phyloP scores from a whole-genome alignment of 2,113 vertebrate species.

The Pantherophis guttatus region DNA sequence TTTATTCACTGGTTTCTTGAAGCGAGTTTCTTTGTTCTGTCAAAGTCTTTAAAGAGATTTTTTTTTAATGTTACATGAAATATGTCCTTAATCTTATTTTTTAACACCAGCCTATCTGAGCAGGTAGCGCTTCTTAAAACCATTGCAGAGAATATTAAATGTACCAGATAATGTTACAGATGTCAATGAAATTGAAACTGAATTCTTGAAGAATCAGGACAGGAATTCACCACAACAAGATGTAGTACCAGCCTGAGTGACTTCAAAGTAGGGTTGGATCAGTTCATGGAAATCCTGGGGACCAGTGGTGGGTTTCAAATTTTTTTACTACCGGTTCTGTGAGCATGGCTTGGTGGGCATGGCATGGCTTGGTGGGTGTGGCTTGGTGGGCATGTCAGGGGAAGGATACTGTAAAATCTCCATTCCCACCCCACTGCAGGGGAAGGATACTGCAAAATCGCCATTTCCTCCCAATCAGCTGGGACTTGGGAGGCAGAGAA shows the following conservation, averaged over 20 bases:
- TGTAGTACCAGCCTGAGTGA: background rate
- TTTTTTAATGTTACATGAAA: background rate
- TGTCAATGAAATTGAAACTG: conserved; percentile 34
- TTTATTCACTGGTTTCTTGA: background rate
- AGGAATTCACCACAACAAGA: background rate
- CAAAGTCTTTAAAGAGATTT: background rate
- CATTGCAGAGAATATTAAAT: conserved; percentile 39
- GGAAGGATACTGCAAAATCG: too few species aligned
- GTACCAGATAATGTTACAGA: conserved; percentile 6
- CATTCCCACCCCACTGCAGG: too few species aligned
- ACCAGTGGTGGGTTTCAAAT: background rate
- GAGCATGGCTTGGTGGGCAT: too few species aligned
- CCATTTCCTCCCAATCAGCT: too few species aligned
- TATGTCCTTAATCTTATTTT: conserved; percentile 5
- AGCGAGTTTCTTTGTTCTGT: background rate
- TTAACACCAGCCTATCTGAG: conserved; percentile 2
- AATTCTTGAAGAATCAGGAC: background rate
- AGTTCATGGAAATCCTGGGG: background rate
- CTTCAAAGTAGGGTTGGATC: background rate
- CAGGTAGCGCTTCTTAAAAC: conserved; percentile 25
- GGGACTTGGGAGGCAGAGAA: too few species aligned
- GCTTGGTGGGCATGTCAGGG: too few species aligned
- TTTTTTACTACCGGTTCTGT: too few species aligned
- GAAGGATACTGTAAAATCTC: too few species aligned
- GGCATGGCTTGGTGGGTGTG: too few species aligned